phyloP scores from a whole-genome alignment of 2,888 invertebrate species.

The Itoplectis maculator region DNA sequence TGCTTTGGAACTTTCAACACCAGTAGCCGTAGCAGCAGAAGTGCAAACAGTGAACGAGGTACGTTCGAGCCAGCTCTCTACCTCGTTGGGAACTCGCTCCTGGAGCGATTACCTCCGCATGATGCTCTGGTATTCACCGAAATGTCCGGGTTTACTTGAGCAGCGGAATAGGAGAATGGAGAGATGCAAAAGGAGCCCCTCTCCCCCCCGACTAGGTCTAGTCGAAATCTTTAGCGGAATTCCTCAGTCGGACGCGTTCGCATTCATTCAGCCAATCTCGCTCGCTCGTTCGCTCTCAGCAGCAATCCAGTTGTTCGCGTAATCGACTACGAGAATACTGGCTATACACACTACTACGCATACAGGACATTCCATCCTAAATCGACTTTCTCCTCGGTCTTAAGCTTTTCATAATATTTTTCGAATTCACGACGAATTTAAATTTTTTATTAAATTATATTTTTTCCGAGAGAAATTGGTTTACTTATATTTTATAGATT shows the following conservation, averaged over 20 bases:
- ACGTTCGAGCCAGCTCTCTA: conserved; percentile 40
- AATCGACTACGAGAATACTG: conserved; percentile 39
- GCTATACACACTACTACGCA: neutral
- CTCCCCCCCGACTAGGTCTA: conserved; percentile 23
- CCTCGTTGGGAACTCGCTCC: conserved; percentile 56
- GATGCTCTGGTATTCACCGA: conserved; percentile 62
- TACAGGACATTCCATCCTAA: neutral
- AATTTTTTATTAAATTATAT: too few species aligned
- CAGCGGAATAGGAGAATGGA: conserved; percentile 30
- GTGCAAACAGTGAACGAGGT: conserved; percentile 30
- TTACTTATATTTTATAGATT: too few species aligned
- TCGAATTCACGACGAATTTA: too few species aligned
- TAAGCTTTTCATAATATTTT: too few species aligned
- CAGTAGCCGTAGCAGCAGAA: conserved; percentile 36
- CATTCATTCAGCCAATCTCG: conserved; percentile 46
- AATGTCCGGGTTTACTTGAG: conserved; percentile 51
- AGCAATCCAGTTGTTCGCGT: conserved; percentile 48
- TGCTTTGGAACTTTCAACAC: conserved; percentile 60
- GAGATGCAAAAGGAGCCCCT: conserved; percentile 45
- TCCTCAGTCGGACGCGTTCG: conserved; percentile 36
- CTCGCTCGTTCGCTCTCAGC: conserved; percentile 31
- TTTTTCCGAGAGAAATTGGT: too few species aligned
- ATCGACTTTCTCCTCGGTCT: neutral
- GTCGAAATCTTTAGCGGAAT: conserved; percentile 58
- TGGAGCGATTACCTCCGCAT: conserved; percentile 59